Evolutionary conservation across 1,140 invertebrate species (phyloP).

Genomic region (Drosophila suzukii): DNA sequence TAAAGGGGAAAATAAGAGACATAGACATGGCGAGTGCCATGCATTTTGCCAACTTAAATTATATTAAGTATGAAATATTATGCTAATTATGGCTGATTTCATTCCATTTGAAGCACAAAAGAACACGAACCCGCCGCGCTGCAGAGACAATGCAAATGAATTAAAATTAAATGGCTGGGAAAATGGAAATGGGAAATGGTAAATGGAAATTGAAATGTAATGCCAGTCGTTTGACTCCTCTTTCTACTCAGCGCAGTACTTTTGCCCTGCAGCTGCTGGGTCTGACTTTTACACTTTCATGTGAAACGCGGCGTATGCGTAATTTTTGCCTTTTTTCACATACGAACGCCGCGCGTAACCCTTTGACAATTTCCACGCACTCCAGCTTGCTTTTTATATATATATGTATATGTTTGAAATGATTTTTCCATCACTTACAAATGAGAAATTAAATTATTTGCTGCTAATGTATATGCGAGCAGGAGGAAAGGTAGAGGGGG

Average conservation of each 20-base stretch:
- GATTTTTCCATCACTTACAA: conserved; percentile 62
- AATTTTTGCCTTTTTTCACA: conserved; percentile 51
- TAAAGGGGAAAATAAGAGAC: conserved; percentile 1
- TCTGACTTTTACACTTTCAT: conserved; percentile 64
- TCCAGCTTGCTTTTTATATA: conserved; percentile 34
- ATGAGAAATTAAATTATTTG: conserved; percentile 82
- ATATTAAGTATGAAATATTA: conserved; percentile 83
- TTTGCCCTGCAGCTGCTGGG: conserved; percentile 35
- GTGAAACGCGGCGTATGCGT: conserved; percentile 77
- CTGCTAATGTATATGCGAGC: conserved; percentile 69
- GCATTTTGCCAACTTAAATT: conserved; percentile 78
- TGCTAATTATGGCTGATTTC: conserved; percentile 83
- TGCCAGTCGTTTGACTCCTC: conserved; percentile 47
- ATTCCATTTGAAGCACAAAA: conserved; percentile 66
- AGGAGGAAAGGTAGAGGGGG: background rate
- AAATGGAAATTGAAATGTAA: conserved; percentile 76
- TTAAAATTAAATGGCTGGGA: conserved; percentile 78
- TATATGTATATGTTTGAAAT: conserved; percentile 41
- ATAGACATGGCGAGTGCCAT: conserved; percentile 3
- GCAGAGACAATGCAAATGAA: conserved; percentile 79
- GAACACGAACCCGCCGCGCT: conserved; percentile 29
- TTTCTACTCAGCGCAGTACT: background rate
- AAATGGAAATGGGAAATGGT: conserved; percentile 43
- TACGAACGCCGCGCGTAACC: conserved; percentile 21
- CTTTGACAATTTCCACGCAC: conserved; percentile 30